Base-by-base conservation (phyloP, 2,113 vertebrate species). In the Phycodurus eques region DNA sequence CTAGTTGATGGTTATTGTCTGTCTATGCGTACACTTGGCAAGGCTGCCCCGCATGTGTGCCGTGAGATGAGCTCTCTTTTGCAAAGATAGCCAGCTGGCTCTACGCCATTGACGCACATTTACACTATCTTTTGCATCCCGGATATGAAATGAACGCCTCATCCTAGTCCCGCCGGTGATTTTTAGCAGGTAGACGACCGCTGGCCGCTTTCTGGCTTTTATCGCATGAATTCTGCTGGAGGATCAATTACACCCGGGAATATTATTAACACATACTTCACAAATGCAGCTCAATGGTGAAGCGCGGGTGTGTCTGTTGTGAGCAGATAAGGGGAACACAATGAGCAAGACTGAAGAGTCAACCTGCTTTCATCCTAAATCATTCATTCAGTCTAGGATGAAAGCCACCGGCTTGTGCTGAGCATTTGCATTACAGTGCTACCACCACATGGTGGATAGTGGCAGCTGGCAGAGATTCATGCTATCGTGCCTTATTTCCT, bases 231-330 rank as follows among this genome's bases (percentile, higher is more conserved):
- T 71, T 72, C 57, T 65, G 47, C 71, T 49, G 17, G 64, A 77
- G 80, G 68, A 79, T 74, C 62, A 46, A 60, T 75, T 80, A 71
- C 67, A 63, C 22, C 17, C 62, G 75, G 35, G 8, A 62, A 73
- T 74, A 85, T 87, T 83, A 78, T 61, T 5, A 61, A 69, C 51
- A 67, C 80, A 85, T 88, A 75, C 53, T 69, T 88, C 82, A 81
- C 1, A 53, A 56, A 8, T 0, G 2, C 5, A 44, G 39, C 43
- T 65, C 12, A n/a, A 8, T 15, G 42, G 19, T n/a, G 35, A 8
- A 20, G 8, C 4, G 61, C 10, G 53, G 5, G 59, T 35, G 44
- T 47, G 44, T 47, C 64, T 66, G 64, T 44, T 47, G 14, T 31
- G 44, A 66, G 2, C 14, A 66, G 64, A 66, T 66, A 17, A 9